Conservation (phyloP, 2,797 vertebrate genomes). For the Pseudochaenichthys georgianus region DNA sequence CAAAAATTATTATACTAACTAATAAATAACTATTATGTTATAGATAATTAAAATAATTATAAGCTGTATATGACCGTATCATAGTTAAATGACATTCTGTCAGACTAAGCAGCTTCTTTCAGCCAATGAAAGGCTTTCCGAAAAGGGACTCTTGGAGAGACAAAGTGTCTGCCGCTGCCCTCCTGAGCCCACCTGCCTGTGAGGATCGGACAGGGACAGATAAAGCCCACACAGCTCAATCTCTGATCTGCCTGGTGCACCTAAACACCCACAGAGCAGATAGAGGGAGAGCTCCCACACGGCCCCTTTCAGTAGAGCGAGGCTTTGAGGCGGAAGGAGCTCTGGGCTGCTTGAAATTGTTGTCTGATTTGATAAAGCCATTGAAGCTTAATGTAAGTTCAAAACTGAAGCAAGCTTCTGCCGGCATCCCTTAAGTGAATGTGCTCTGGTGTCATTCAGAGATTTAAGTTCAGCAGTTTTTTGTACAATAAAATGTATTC, state of each 20-base stretch:
- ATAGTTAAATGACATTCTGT: neutral
- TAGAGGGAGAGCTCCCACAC: conserved; percentile 50
- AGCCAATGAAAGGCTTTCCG: conserved; percentile 10
- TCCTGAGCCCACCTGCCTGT: conserved; percentile 43
- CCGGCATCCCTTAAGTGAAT: neutral
- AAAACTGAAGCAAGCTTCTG: conserved; percentile 1
- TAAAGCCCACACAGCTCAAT: conserved; percentile 58
- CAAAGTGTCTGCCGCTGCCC: conserved; percentile 10
- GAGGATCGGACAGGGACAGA: conserved; percentile 44
- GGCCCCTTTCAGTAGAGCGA: conserved; percentile 51
- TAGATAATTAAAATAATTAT: neutral
- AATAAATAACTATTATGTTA: no score
- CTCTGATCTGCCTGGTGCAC: conserved; percentile 46
- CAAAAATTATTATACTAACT: no score
- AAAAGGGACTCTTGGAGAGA: conserved; percentile 9
- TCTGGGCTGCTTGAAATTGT: conserved; percentile 19
- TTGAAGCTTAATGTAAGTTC: conserved; percentile 8
- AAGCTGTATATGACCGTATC: neutral
- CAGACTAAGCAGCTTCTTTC: conserved; percentile 13
- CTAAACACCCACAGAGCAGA: conserved; percentile 47
- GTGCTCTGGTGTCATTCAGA: conserved; percentile 25
- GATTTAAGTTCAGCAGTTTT: neutral
- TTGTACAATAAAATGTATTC: neutral
- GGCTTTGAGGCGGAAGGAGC: conserved; percentile 19
- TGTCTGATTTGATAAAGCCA: neutral